A percentile compares a stretch with the other conserved stretches of the same genome.
These are phyloP conservation scores for Stegodyphus mimosarum DNA, from an alignment of 1,140 invertebrate species.

Conservation along the genomic window DNA sequence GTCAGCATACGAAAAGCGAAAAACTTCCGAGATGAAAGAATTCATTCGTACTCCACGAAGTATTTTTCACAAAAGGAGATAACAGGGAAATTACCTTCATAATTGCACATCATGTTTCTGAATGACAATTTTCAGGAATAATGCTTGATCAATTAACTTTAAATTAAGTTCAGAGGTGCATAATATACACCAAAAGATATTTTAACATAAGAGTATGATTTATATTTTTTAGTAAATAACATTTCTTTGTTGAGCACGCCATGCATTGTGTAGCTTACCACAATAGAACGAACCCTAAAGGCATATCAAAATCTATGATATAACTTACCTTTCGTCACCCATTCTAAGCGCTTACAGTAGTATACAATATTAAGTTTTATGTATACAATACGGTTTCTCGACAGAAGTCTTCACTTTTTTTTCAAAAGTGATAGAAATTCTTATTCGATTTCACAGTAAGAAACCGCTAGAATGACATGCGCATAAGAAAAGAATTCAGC, in stretches of 20 bases:
- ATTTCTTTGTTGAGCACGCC: background rate
- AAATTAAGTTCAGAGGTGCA: background rate
- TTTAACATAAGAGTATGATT: background rate
- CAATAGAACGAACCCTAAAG: background rate
- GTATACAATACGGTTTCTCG: background rate
- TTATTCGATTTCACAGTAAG: background rate
- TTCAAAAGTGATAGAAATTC: background rate
- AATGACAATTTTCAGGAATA: background rate
- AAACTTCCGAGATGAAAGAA: too few species aligned
- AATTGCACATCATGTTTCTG: background rate
- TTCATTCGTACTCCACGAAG: too few species aligned
- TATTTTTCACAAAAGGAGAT: too few species aligned
- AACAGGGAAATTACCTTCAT: background rate
- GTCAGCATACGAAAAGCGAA: too few species aligned
- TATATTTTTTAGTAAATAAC: background rate
- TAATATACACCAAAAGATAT: background rate
- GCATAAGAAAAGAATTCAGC: background rate
- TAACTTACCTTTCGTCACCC: background rate
- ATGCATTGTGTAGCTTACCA: background rate
- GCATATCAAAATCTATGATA: background rate
- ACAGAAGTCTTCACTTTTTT: background rate
- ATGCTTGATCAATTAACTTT: background rate
- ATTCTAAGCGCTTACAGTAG: background rate
- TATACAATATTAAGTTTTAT: background rate
- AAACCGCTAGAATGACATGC: background rate